These are phyloP conservation scores for Phasianus colchicus DNA, from an alignment of 2,113 vertebrate species.

Conservation along the genomic window DNA sequence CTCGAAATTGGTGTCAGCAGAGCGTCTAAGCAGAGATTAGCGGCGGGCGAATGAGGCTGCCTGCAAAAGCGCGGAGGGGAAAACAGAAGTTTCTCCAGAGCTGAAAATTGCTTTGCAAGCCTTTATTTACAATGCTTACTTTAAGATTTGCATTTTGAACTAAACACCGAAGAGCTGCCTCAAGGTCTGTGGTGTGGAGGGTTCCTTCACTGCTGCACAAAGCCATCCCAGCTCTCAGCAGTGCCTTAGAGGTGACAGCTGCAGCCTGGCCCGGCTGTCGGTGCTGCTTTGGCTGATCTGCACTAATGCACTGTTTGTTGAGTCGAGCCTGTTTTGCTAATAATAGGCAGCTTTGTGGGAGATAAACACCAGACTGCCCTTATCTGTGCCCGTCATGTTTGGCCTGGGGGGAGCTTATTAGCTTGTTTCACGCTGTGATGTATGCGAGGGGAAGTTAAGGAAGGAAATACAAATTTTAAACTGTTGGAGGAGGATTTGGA, in stretches of 20 bases:
- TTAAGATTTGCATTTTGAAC: not conserved
- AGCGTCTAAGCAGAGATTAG: constrained; percentile 38
- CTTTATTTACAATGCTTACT: rapidly evolving
- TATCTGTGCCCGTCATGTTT: not conserved
- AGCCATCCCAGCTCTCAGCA: not conserved
- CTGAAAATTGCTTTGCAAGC: not conserved
- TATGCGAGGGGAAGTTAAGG: not conserved
- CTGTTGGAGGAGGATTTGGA: rapidly evolving
- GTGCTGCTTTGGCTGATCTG: not conserved
- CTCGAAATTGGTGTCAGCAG: not conserved
- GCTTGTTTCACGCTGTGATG: not conserved
- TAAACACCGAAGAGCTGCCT: not conserved
- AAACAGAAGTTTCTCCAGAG: rapidly evolving
- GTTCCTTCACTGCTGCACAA: rapidly evolving
- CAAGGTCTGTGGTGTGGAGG: rapidly evolving
- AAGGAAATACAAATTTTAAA: not conserved
- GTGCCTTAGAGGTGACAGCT: not conserved
- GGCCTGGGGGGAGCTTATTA: rapidly evolving
- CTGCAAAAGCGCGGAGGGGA: rapidly evolving
- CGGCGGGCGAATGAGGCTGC: rapidly evolving
- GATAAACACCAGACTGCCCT: not conserved
- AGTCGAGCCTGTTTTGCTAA: not conserved
- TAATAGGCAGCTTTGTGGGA: not conserved
- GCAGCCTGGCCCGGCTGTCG: not conserved
- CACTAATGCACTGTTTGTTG: not conserved